Evolutionary conservation across 2,888 invertebrate species (phyloP), one percentile per base, ranked within the genome.

Genomic region (Prosopocoilus inquinatus): DNA sequence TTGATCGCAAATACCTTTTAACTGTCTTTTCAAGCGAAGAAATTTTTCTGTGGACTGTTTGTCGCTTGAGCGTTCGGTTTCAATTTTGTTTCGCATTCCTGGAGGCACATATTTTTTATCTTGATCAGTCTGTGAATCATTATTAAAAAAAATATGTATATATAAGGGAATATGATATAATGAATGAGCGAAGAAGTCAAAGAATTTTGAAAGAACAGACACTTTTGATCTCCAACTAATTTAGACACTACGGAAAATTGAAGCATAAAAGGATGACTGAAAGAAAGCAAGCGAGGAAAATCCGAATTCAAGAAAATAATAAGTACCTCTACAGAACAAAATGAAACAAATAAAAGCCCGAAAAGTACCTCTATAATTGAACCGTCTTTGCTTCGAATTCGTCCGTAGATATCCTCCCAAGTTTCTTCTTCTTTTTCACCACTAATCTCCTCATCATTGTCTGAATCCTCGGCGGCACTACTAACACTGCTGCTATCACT

Each of bases 351-450:
- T 44, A 15, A n/a, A 39, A 44, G 1, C 13, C 5, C 13, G 44
- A 12, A 46, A 1, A 12, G 34, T 75, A 85, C 86, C 68, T 80
- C 78, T 43, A 95, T 78, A 62, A 96, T 73, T 71, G 90, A 87
- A 2, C 96, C 96, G 64, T 89, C 82, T 67, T 86, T 85, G 70
- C 90, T 89, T 63, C 93, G 82, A 64, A 88, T 83, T 56, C 96
- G 82, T 0, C 96, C 96, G 77, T 97, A 96, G 72, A 97, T 96
- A 79, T 97, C 96, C 80, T 96, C 94, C 88, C 89, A 90, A 7
- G 74, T 70, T 36, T 74, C 68, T 62, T 60, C 57, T 33, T 59
- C 44, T 4, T 62, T 48, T 3, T 52, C 43, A 46, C 52, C 13
- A 55, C 44, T 50, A 46, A 65, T 58, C 49, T 59, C 53, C 44